Base-by-base conservation (phyloP, 2,113 vertebrate genomes). In the Petromus typicus region DNA sequence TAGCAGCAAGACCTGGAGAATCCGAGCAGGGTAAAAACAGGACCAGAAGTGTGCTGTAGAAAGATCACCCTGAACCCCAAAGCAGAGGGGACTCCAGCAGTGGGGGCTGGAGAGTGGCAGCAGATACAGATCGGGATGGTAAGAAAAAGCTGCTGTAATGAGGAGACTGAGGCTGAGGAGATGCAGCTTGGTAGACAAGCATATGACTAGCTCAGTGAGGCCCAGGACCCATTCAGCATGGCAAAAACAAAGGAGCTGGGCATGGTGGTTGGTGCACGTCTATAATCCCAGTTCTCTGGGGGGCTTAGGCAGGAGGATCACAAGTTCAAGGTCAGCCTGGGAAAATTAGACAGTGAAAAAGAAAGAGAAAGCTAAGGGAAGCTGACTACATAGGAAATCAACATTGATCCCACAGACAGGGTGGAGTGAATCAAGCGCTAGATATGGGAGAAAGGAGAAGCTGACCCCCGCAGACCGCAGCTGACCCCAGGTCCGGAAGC, bases 401-500 rank as follows among this genome's bases (percentile, higher is more conserved):
- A 61, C 22, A 37, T 9, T 59, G 56, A 81, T 27, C 56, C 17
- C n/a, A 27, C 51, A 17, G 56, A 27, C 56, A 59, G 54, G 79
- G n/a, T 14, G 1, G 34, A 37, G 54, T 8, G 17, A 79, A 79
- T 37, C 51, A 80, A n/a, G 51, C 18, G 23, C 51, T 7, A 3
- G 11, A 23, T 8, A 54, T n/a, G 34, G 56, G 56, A 27, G n/a
- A 59, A 27, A 59, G 79, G 3, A 10, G 40, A 45, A 12, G 40
- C 17, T 5, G 99, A 99, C 99, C 12, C 99, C 99, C 99, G 93
- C 99, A 99, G 98, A 99, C 99, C 0, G 99, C 99, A 0, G 98
- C 99, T 43, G 99, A 99, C 96, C 99, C 79, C 99, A 99, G 98
- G 99, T 99, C 97, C 98, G 99, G 90, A 99, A 99, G 99, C 37